These are phyloP conservation scores for Drosophila robusta DNA, from an alignment of 2,888 invertebrate genomes.

Conservation along the genomic window DNA sequence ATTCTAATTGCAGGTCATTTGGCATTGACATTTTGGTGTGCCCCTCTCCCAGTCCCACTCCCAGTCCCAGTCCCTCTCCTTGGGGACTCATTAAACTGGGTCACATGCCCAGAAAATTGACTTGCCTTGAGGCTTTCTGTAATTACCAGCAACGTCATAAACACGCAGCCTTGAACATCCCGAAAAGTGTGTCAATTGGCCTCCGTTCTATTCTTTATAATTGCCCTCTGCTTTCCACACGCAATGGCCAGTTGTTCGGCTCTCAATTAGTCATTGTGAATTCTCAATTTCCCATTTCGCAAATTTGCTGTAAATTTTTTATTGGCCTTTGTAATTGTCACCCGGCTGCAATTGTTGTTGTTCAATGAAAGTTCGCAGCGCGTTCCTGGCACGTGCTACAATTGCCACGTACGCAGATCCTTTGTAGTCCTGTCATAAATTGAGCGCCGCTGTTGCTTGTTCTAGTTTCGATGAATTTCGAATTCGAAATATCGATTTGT, in stretches of 20 bases:
- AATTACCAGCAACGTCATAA: constrained; percentile 18
- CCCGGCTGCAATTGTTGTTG: constrained; percentile 9
- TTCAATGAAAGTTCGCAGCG: constrained; percentile 46
- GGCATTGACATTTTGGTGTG: constrained; percentile 49
- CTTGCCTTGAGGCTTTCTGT: constrained; percentile 12
- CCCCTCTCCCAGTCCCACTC: background rate
- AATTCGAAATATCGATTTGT: constrained; percentile 69
- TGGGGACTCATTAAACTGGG: constrained; percentile 44
- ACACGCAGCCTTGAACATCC: constrained; percentile 42
- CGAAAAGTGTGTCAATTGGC: constrained; percentile 68
- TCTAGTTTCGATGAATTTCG: constrained; percentile 48
- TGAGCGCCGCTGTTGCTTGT: background rate
- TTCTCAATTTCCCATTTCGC: constrained; percentile 16
- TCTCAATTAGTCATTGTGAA: constrained; percentile 61
- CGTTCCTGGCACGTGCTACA: constrained; percentile 48
- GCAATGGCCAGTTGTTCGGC: constrained; percentile 38
- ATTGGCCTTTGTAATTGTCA: constrained; percentile 7
- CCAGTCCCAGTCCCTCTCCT: too few relatives aligned
- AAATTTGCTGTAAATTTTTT: constrained; percentile 25
- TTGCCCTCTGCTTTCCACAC: constrained; percentile 39
- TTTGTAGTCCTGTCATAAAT: constrained; percentile 47
- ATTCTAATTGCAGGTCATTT: constrained; percentile 27
- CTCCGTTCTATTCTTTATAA: constrained; percentile 17
- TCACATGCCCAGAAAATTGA: constrained; percentile 39
- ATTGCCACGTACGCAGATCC: constrained; percentile 47